Conservation (phyloP, 2,888 invertebrate species). For the Microplitis manilae region DNA sequence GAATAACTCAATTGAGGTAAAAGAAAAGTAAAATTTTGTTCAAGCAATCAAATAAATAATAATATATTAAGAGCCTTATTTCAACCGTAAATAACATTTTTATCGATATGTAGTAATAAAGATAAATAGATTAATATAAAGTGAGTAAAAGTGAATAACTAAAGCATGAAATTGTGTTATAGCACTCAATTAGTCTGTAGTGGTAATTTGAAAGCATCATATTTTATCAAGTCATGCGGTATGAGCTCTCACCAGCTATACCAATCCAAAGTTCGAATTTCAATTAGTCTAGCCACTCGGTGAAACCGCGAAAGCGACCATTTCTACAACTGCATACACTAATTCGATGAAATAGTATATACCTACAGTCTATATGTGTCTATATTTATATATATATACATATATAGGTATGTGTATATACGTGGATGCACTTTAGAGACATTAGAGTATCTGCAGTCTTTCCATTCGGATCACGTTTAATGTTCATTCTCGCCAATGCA, state of each 20-base stretch:
- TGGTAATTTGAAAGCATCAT: constrained; percentile 14
- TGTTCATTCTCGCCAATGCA: constrained; percentile 1
- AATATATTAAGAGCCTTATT: background rate
- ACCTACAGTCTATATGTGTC: background rate
- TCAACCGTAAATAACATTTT: background rate
- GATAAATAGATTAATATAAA: constrained; percentile 7
- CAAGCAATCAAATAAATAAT: background rate
- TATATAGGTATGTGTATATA: constrained; percentile 2
- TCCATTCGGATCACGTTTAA: constrained; percentile 19
- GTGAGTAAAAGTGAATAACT: background rate
- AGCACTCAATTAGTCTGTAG: constrained; percentile 22
- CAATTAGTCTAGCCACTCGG: constrained; percentile 34
- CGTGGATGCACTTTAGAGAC: constrained; percentile 15
- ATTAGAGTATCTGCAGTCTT: constrained; percentile 18
- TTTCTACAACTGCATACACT: constrained; percentile 30
- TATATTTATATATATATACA: background rate
- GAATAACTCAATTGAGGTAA: background rate
- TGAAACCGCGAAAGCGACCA: constrained; percentile 28
- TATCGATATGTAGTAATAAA: background rate
- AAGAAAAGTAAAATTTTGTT: background rate
- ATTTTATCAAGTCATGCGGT: constrained; percentile 25
- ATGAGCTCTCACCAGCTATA: constrained; percentile 6
- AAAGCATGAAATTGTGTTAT: constrained; percentile 2
- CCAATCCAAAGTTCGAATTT: constrained; percentile 33
- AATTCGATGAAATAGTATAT: constrained; percentile 27